Conservation (phyloP, 2,797 vertebrate genomes). For the Garrulus glandarius region DNA sequence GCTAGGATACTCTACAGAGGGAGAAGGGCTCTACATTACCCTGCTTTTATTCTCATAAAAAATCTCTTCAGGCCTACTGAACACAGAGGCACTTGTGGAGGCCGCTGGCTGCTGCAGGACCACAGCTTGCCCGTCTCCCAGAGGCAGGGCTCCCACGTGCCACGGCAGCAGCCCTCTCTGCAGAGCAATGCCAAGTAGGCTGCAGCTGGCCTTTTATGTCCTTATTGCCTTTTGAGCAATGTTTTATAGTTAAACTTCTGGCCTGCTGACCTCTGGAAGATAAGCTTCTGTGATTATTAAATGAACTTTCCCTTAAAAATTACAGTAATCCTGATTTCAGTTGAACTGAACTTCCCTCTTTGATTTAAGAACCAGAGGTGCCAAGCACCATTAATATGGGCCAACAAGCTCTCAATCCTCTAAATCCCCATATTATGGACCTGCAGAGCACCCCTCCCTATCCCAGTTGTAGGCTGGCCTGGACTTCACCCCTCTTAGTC, state of each 20-base stretch:
- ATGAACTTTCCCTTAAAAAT: constrained; percentile 19
- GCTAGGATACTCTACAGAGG: background rate
- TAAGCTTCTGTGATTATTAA: constrained; percentile 22
- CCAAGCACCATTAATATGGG: background rate
- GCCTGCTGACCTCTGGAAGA: constrained; percentile 8
- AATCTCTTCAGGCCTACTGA: background rate
- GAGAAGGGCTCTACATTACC: background rate
- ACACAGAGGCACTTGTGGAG: background rate
- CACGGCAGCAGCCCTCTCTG: background rate
- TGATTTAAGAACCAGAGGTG: background rate
- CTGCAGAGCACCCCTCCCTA: background rate
- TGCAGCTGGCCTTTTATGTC: background rate
- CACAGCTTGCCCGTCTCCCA: background rate
- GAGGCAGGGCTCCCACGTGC: background rate
- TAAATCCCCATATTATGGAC: background rate
- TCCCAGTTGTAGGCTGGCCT: background rate
- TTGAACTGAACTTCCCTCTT: background rate
- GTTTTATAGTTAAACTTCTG: constrained; percentile 7
- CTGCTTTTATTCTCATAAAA: background rate
- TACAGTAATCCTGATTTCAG: constrained; percentile 11
- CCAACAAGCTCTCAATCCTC: background rate
- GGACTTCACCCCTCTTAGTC: background rate
- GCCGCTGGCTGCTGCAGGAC: background rate
- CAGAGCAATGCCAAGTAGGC: background rate
- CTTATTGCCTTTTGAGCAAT: background rate